Percentiles rank a stretch among this genome's conserved stretches.
Evolutionary conservation across 2,888 invertebrate species (phyloP).

Genomic region (Drosophila mettleri): DNA sequence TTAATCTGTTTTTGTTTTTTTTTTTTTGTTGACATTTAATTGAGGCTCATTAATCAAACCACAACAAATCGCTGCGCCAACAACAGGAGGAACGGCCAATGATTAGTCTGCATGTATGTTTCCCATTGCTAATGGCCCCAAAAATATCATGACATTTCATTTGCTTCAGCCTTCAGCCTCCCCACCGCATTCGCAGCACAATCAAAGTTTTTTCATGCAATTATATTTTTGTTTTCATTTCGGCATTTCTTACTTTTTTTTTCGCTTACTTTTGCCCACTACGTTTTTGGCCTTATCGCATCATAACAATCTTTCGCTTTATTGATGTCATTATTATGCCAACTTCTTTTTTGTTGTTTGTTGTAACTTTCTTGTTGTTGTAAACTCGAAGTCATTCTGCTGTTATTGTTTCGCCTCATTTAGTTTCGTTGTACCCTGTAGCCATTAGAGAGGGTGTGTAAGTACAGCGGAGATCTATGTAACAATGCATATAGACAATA

Average conservation of each 20-base stretch:
- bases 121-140: slow-evolving; percentile 58
- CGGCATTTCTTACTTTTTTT: slow-evolving; percentile 19
- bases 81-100: slow-evolving; percentile 2
- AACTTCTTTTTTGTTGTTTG: slow-evolving; percentile 45
- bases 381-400: slow-evolving; percentile 61
- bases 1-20: slow-evolving; percentile 38
- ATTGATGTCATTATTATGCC: slow-evolving; percentile 75
- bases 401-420: slow-evolving; percentile 58
- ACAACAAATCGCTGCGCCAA: slow-evolving; percentile 13
- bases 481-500: not conserved
- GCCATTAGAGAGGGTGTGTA: not conserved
- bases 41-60: slow-evolving; percentile 70
- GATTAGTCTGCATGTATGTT: slow-evolving; percentile 53
- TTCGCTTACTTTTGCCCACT: slow-evolving; percentile 29
- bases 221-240: slow-evolving; percentile 37
- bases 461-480: not conserved
- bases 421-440: slow-evolving; percentile 29
- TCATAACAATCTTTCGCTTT: slow-evolving; percentile 69
- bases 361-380: slow-evolving; percentile 10
- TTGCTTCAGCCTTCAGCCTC: slow-evolving; percentile 12
- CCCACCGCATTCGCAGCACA: slow-evolving; percentile 19
- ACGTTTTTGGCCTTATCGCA: slow-evolving; percentile 65
- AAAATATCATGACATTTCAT: slow-evolving; percentile 67
- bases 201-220: slow-evolving; percentile 66
- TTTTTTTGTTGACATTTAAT: slow-evolving; percentile 63